Conservation (phyloP, 2,888 invertebrate genomes). For the Ctenicera cuprea region DNA sequence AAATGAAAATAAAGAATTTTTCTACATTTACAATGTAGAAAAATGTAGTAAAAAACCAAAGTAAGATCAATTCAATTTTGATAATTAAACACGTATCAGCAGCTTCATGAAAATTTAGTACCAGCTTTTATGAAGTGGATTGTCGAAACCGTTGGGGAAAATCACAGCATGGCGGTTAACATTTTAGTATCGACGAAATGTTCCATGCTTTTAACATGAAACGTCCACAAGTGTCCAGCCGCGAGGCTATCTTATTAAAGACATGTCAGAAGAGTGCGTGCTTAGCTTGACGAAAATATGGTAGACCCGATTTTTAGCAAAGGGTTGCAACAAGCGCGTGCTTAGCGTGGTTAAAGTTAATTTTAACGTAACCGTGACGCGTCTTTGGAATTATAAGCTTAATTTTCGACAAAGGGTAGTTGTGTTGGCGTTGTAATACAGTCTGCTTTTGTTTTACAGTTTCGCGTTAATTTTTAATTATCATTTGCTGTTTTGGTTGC, state of each 20-base stretch:
- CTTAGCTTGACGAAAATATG: constrained; percentile 9
- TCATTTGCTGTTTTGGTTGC: not conserved
- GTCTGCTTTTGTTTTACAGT: not conserved
- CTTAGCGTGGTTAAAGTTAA: not conserved
- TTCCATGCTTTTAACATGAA: constrained; percentile 15
- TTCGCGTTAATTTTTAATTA: constrained; percentile 14
- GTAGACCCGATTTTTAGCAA: not conserved
- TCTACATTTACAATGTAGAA: no score
- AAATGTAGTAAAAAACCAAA: no score
- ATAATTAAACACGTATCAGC: not conserved
- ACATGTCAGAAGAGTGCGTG: constrained; percentile 1
- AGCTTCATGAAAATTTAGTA: not conserved
- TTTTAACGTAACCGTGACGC: not conserved
- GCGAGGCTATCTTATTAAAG: constrained; percentile 10
- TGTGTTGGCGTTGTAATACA: not conserved
- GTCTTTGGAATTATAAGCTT: not conserved
- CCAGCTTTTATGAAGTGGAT: no score
- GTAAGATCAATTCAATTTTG: not conserved
- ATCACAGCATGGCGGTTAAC: constrained; percentile 8
- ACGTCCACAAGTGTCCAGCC: constrained; percentile 3
- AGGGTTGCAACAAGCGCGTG: not conserved
- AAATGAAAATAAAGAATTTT: not conserved
- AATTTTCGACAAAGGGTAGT: constrained; percentile 5
- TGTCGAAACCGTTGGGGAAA: not conserved
- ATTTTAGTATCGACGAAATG: not conserved